Conservation (phyloP, 2,888 invertebrate genomes). For the Chaetoderma sp. region DNA sequence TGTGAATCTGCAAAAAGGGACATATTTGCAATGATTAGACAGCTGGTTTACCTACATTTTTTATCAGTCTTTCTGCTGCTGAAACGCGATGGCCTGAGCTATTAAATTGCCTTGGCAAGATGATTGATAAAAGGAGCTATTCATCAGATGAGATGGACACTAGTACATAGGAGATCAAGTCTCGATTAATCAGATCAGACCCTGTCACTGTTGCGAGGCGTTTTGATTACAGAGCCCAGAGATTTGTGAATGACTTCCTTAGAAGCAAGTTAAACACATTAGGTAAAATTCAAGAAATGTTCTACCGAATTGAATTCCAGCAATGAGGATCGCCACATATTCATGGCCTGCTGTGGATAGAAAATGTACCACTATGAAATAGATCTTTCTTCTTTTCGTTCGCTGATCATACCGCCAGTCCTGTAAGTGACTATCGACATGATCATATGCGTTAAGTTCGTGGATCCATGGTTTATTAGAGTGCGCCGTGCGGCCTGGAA, state of each 20-base stretch:
- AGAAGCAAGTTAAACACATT: background rate
- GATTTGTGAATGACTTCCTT: slow-evolving; percentile 11
- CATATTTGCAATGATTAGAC: slow-evolving; percentile 34
- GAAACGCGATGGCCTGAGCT: background rate
- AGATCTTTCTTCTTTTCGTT: too few species aligned
- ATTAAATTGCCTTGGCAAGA: background rate
- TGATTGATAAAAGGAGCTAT: slow-evolving; percentile 4
- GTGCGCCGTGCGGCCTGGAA: too few species aligned
- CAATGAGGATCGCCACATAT: slow-evolving; percentile 34
- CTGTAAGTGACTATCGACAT: too few species aligned
- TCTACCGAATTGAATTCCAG: slow-evolving; percentile 32
- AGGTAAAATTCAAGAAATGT: background rate
- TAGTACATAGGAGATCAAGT: slow-evolving; percentile 16
- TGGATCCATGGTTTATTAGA: too few species aligned
- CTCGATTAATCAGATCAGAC: slow-evolving; percentile 22
- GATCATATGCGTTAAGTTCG: too few species aligned
- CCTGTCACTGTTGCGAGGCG: too few species aligned
- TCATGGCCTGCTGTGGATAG: slow-evolving; percentile 33
- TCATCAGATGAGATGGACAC: slow-evolving; percentile 18
- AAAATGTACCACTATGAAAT: slow-evolving; percentile 22
- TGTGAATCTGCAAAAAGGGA: slow-evolving; percentile 33
- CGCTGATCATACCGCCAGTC: too few species aligned
- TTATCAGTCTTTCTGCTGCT: slow-evolving; percentile 10
- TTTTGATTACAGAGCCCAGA: slow-evolving; percentile 30
- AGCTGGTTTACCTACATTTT: slow-evolving; percentile 34